A percentile compares a stretch with the other conserved stretches of the same genome.
Conservation (phyloP, 2,888 invertebrate genomes). For the Plebejus anna region DNA sequence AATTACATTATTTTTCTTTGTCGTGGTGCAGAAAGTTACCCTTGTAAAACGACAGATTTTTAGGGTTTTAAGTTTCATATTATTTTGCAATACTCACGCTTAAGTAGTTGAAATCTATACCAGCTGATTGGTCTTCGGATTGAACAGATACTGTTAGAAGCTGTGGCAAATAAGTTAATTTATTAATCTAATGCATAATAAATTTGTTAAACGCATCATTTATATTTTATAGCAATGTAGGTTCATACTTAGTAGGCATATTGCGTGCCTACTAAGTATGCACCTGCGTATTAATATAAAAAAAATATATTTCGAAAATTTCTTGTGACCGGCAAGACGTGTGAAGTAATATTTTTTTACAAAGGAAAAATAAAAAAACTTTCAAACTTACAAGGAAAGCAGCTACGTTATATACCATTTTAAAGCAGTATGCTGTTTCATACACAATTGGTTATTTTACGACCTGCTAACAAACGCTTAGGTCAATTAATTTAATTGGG, state of each 20-base stretch:
- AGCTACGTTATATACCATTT: conserved; percentile 3
- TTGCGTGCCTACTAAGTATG: too few species aligned
- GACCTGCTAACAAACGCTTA: neutral
- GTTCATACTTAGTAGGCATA: too few species aligned
- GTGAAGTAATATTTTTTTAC: neutral
- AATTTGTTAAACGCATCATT: too few species aligned
- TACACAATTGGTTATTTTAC: neutral
- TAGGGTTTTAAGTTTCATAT: neutral
- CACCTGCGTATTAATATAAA: too few species aligned
- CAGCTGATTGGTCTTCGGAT: conserved; percentile 42
- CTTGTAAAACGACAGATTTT: neutral
- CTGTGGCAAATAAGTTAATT: neutral
- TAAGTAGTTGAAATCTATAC: conserved; percentile 50
- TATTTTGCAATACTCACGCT: conserved; percentile 47
- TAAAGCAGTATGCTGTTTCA: neutral
- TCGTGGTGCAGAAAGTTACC: neutral
- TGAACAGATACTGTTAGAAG: neutral
- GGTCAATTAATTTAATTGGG: conserved; percentile 4
- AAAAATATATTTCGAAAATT: neutral
- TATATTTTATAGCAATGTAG: too few species aligned
- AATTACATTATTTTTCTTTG: neutral
- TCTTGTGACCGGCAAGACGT: too few species aligned
- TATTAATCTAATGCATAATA: too few species aligned
- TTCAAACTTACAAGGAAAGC: conserved; percentile 9
- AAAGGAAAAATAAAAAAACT: neutral